Conservation (phyloP, 2,113 vertebrate species). For the Archocentrus centrarchus region DNA sequence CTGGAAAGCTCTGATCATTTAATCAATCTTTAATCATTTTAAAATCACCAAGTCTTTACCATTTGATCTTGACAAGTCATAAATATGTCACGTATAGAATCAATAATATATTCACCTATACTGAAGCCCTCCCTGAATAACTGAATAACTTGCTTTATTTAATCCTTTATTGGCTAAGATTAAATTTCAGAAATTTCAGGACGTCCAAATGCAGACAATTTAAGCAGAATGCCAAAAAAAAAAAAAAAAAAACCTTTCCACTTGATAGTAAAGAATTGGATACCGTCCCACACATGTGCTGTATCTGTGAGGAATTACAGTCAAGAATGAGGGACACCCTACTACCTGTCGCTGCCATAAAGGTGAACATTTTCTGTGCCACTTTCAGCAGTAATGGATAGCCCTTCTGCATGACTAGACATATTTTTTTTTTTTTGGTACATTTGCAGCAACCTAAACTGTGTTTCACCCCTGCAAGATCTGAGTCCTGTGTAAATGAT, state of each 20-base stretch:
- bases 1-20: neutral
- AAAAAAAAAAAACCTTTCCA: neutral
- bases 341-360: neutral
- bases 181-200: neutral
- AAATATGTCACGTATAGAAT: neutral
- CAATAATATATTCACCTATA: neutral
- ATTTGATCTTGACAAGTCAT: no score
- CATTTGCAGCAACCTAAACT: slow-evolving; percentile 27
- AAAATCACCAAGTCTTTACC: rapidly evolving
- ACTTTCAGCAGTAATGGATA: slow-evolving; percentile 25
- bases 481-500: slow-evolving; percentile 42
- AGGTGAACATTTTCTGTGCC: slow-evolving; percentile 28
- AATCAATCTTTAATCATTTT: neutral
- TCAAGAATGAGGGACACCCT: slow-evolving; percentile 11
- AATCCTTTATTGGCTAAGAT: neutral
- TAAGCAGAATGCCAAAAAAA: neutral
- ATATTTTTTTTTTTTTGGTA: neutral
- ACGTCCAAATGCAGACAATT: no score
- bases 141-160: neutral
- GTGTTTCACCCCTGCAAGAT: slow-evolving; percentile 34
- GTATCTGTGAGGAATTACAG: neutral
- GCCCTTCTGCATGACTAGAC: neutral
- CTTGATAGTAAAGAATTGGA: neutral
- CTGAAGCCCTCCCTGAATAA: neutral
- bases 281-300: neutral